These are phyloP conservation scores for Phylloscopus trochiloides DNA, from an alignment of 2,113 vertebrate genomes.

Conservation along the genomic window DNA sequence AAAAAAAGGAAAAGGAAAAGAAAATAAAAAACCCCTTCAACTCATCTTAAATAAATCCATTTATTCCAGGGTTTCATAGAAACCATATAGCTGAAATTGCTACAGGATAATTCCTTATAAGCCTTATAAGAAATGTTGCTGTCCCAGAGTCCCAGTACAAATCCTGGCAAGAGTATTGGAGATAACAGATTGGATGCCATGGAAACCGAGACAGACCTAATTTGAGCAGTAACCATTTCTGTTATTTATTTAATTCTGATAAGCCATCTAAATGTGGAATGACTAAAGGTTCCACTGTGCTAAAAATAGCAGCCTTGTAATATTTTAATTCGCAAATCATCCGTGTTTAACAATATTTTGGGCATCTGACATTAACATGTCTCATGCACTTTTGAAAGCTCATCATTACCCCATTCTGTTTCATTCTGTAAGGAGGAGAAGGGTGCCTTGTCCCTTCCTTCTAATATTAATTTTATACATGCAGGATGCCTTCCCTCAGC, in stretches of 20 bases:
- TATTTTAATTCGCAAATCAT: conserved; percentile 53
- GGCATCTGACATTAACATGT: conserved; percentile 10
- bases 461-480: fast-evolving
- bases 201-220: conserved; percentile 75
- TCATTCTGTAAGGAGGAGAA: background rate
- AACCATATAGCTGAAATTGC: conserved; percentile 45
- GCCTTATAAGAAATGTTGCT: conserved; percentile 48
- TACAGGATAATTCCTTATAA: conserved; percentile 63
- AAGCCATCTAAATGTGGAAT: conserved; percentile 64
- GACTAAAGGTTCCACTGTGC: conserved; percentile 45
- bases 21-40: background rate
- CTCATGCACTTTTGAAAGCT: background rate
- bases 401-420: background rate
- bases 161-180: conserved; percentile 64
- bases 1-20: too few relatives aligned
- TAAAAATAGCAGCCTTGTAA: conserved; percentile 70
- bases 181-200: conserved; percentile 74
- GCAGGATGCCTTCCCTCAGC: background rate
- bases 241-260: conserved; percentile 75
- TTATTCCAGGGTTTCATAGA: conserved; percentile 54
- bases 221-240: conserved; percentile 66
- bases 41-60: conserved; percentile 34
- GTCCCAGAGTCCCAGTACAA: conserved; percentile 61
- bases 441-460: background rate
- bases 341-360: conserved; percentile 67